phyloP scores from a whole-genome alignment of 2,888 invertebrate species.

The Sycophila texana region DNA sequence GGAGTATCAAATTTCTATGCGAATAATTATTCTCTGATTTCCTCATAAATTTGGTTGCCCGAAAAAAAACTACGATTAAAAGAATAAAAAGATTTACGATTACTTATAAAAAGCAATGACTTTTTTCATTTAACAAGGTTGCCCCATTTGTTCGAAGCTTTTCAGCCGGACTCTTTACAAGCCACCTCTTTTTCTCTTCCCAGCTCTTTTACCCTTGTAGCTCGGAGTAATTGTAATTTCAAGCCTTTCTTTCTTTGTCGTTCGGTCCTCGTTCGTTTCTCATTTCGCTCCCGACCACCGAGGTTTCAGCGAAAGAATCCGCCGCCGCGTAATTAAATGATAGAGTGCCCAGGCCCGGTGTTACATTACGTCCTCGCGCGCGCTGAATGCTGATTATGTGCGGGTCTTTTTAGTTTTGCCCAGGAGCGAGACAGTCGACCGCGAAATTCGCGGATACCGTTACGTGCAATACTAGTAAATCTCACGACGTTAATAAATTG shows the following conservation, averaged over 20 bases:
- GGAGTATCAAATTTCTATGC: too few relatives aligned
- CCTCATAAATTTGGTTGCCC: too few relatives aligned
- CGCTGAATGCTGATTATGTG: not conserved
- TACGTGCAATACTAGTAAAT: not conserved
- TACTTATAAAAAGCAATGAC: too few relatives aligned
- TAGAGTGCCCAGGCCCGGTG: not conserved
- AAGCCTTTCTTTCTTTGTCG: conserved; percentile 5
- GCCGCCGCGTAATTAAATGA: conserved; percentile 28
- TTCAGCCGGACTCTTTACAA: not conserved
- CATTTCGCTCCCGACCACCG: conserved; percentile 5
- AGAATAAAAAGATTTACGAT: too few relatives aligned
- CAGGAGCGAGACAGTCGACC: too few relatives aligned
- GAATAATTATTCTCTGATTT: too few relatives aligned
- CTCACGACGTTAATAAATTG: not conserved
- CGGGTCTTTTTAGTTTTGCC: not conserved
- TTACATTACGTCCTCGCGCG: not conserved
- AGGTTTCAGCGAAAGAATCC: not conserved
- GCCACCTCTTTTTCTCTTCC: not conserved
- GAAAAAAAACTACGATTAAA: too few relatives aligned
- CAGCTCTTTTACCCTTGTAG: not conserved
- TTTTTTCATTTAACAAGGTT: too few relatives aligned
- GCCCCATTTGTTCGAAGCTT: too few relatives aligned
- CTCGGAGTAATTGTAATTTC: conserved; percentile 17
- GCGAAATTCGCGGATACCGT: not conserved
- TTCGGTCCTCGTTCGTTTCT: conserved; percentile 21